phyloP scores from a whole-genome alignment of 2,797 vertebrate species.

The Parauchenoglanis ngamensis region DNA sequence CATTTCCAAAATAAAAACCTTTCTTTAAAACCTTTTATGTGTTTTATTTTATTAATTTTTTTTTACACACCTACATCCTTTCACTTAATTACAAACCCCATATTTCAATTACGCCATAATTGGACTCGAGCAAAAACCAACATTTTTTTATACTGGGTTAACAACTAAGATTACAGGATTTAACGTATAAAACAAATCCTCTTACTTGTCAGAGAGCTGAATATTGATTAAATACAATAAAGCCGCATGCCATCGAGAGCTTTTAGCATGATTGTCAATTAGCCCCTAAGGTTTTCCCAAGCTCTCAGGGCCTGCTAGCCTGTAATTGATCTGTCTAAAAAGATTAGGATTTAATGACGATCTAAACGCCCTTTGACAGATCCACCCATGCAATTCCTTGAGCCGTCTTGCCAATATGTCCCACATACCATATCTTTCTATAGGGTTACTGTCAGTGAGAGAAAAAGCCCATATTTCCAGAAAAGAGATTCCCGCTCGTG shows the following conservation, averaged over 20 bases:
- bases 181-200: slow-evolving; percentile 62
- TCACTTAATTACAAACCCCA: background rate
- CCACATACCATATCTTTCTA: background rate
- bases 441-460: slow-evolving; percentile 47
- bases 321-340: slow-evolving; percentile 57
- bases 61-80: background rate
- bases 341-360: slow-evolving; percentile 54
- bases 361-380: slow-evolving; percentile 52
- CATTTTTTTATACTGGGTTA: slow-evolving; percentile 25
- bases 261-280: slow-evolving; percentile 63
- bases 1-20: background rate
- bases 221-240: slow-evolving; percentile 74
- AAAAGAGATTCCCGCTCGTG: background rate
- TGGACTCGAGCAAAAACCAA: background rate
- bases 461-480: background rate
- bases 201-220: slow-evolving; percentile 61
- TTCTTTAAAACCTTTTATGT: background rate
- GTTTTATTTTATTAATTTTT: background rate
- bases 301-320: slow-evolving; percentile 45
- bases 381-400: slow-evolving; percentile 21
- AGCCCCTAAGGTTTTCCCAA: slow-evolving; percentile 47
- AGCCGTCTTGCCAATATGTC: background rate
- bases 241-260: slow-evolving; percentile 62
- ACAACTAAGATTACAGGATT: slow-evolving; percentile 64
- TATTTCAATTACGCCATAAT: background rate